These are phyloP conservation scores for Lepidocyrtoides sp. DNA, from an alignment of 2,888 invertebrate genomes.

Conservation along the genomic window DNA sequence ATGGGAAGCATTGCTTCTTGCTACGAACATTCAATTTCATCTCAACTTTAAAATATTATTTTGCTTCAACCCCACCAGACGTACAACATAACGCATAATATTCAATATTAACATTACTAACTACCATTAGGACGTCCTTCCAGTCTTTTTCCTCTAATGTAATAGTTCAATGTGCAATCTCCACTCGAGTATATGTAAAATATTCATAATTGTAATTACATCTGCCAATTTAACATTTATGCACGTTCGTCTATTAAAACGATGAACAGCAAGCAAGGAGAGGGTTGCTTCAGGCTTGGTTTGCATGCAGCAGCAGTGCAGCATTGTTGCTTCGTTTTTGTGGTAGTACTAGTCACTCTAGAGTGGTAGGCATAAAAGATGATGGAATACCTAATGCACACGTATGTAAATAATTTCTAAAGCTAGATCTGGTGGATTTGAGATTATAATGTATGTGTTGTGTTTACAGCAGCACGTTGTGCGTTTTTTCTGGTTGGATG, in stretches of 20 bases:
- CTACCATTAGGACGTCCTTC: neutral
- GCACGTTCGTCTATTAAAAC: neutral
- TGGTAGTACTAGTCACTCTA: no score
- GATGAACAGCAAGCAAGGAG: neutral
- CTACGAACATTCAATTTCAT: neutral
- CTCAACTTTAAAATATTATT: neutral
- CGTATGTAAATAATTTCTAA: neutral
- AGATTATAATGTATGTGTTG: neutral
- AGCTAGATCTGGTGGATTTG: neutral
- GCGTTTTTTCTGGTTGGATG: constrained; percentile 24
- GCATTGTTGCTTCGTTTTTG: neutral
- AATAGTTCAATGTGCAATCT: neutral
- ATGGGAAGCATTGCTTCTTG: neutral
- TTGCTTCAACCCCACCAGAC: neutral
- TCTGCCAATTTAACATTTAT: constrained; percentile 59
- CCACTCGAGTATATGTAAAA: constrained; percentile 22
- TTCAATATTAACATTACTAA: neutral
- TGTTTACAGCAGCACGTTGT: neutral
- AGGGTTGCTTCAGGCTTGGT: neutral
- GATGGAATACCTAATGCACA: no score
- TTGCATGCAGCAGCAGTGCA: neutral
- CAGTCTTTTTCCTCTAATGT: no score
- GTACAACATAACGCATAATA: neutral
- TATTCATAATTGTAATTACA: constrained; percentile 55
- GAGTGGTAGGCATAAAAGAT: neutral